A percentile compares a stretch with the other conserved stretches of the same genome.
Evolutionary conservation across 2,888 invertebrate genomes (phyloP).

Genomic region (Mamestra brassicae): DNA sequence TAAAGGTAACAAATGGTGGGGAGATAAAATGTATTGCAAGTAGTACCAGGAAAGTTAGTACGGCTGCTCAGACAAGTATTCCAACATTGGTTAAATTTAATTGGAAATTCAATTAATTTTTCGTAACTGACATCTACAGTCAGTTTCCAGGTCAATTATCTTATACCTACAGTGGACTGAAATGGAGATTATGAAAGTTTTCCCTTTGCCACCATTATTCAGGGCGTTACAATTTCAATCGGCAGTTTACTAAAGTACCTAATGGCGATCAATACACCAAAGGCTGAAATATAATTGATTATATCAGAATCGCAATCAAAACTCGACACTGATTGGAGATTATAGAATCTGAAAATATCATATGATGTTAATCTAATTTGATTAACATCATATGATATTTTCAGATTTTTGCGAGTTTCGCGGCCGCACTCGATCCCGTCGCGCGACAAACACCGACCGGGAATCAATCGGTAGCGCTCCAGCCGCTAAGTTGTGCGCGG

Average conservation of each 20-base stretch:
- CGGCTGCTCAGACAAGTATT: neutral
- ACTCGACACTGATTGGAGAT: slow-evolving; percentile 42
- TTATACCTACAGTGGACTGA: slow-evolving; percentile 14
- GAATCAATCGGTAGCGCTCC: slow-evolving; percentile 79
- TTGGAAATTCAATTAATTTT: slow-evolving; percentile 20
- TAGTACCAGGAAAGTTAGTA: neutral
- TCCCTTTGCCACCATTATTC: neutral
- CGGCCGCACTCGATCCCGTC: slow-evolving; percentile 60
- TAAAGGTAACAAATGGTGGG: neutral
- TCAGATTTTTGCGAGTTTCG: slow-evolving; percentile 51
- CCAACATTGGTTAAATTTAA: slow-evolving; percentile 1
- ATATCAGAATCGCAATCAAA: slow-evolving; percentile 40
- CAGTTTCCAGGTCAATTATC: slow-evolving; percentile 27
- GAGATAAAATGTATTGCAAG: neutral
- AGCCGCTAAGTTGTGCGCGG: slow-evolving; percentile 75
- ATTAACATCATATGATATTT: too few relatives aligned
- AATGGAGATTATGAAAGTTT: slow-evolving; percentile 11
- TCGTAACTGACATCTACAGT: slow-evolving; percentile 17
- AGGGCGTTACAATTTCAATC: slow-evolving; percentile 9
- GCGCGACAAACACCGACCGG: slow-evolving; percentile 64
- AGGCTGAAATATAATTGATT: slow-evolving; percentile 41
- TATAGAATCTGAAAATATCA: slow-evolving; percentile 60
- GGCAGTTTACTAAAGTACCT: slow-evolving; percentile 6
- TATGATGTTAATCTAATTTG: slow-evolving; percentile 67
- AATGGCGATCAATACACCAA: slow-evolving; percentile 50